Percentiles rank a stretch among this genome's conserved stretches.
These are phyloP conservation scores for Gastracanthus pulcherrimus DNA, from an alignment of 2,888 invertebrate species.

Conservation along the genomic window DNA sequence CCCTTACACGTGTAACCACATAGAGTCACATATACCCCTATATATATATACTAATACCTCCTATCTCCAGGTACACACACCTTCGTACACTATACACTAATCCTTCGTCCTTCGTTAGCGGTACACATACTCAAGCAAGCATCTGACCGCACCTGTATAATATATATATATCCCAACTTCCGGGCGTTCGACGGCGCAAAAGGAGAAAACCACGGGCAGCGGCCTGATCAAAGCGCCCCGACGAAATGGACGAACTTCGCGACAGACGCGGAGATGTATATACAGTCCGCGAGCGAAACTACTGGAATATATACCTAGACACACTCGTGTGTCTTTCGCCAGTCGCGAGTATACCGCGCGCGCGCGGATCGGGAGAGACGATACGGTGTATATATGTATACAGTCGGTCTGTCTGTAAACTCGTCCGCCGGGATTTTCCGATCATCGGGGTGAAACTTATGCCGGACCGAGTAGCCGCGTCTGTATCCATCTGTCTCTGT, in stretches of 20 bases:
- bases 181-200: not conserved
- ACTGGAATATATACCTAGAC: not conserved
- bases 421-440: slow-evolving; percentile 1
- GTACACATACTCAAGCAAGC: too few relatives aligned
- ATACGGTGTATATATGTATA: too few relatives aligned
- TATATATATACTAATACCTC: too few relatives aligned
- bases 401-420: not conserved
- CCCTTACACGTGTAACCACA: too few relatives aligned
- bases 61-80: too few relatives aligned
- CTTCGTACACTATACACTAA: too few relatives aligned
- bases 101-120: too few relatives aligned
- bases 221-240: slow-evolving; percentile 39
- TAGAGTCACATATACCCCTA: too few relatives aligned
- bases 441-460: not conserved
- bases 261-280: not conserved
- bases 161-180: not conserved
- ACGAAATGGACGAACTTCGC: slow-evolving; percentile 12
- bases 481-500: not conserved
- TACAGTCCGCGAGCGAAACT: not conserved
- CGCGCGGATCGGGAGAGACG: not conserved
- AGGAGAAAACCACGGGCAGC: slow-evolving; percentile 1
- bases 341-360: too few relatives aligned
- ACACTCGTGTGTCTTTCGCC: not conserved
- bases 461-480: not conserved
- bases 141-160: not conserved